Evolutionary conservation across 2,797 vertebrate genomes (phyloP), one percentile per base, ranked within the genome.

Genomic region (Rhynchonycteris naso): DNA sequence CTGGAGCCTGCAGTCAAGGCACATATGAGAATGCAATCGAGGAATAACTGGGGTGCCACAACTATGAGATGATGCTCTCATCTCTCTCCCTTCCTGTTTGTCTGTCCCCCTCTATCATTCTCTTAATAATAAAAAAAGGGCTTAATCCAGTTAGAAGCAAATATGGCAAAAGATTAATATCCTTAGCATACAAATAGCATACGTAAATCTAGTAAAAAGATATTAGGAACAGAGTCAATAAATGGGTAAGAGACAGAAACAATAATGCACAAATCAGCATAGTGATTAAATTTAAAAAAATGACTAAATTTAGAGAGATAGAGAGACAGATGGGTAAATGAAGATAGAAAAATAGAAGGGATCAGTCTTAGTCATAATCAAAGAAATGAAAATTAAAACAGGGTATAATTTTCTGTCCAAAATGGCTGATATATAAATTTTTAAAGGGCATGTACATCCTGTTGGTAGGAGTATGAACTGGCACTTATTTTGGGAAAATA

Each of bases 101-200:
- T 43, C 43, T 43, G 43, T 43, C 43, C 43, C 43, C 43, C 43
- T 43, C 43, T 43, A 43, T 43, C 43, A 43, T 43, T 43, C 43
- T 43, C 43, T 43, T 43, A 43, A 43, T 43, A 43, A 43, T 43
- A 43, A 43, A 43, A 43, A 43, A 95, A 93, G 91, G 54, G 83
- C 35, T 9, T 75, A 92, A 84, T 26, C 52, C 78, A 82, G 30
- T 88, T 26, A 96, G 66, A 94, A 92, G 90, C 68, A 94, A 83
- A 24, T 47, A 52, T 9, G 43, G 91, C 43, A 82, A 21, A 90
- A 93, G 63, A 65, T 63, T 58, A 83, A 94, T 65, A 89, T 13
- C 22, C 50, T 88, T 35, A 71, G 66, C 15, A 84, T 56, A 65
- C 52, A 92, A 92, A 92, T 22, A 81, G 15, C 52, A 26, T 12